Percentiles rank a stretch among this genome's conserved stretches.
phyloP scores from a whole-genome alignment of 2,113 vertebrate species.

The Oncorhynchus masou region DNA sequence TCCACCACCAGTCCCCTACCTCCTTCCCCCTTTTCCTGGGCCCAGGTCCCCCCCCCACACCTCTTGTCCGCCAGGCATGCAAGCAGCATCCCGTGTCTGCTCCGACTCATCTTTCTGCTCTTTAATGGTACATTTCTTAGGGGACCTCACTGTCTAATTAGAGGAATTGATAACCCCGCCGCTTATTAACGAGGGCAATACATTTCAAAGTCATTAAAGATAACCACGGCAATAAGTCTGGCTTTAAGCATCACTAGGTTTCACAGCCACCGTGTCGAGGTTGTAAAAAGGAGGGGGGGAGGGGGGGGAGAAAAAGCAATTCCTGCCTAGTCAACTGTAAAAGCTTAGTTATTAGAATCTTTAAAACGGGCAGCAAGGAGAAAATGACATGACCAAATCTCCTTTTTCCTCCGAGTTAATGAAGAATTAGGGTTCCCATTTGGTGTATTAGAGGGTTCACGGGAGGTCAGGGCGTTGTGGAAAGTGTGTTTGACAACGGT shows the following conservation, averaged over 20 bases:
- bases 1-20: neutral
- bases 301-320: slow-evolving; percentile 73
- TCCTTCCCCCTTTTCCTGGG: neutral
- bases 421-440: slow-evolving; percentile 97
- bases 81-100: slow-evolving; percentile 62
- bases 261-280: slow-evolving; percentile 78
- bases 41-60: slow-evolving; percentile 26
- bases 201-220: slow-evolving; percentile 99
- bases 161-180: slow-evolving; percentile 96
- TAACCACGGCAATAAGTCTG: slow-evolving; percentile 96
- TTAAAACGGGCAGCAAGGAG: slow-evolving; percentile 90
- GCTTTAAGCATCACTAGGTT: slow-evolving; percentile 89
- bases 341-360: slow-evolving; percentile 92
- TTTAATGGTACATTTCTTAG: slow-evolving; percentile 94
- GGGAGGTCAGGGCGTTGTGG: slow-evolving; percentile 78
- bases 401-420: slow-evolving; percentile 85
- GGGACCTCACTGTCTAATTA: slow-evolving; percentile 93
- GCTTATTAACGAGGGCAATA: slow-evolving; percentile 97
- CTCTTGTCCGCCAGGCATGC: slow-evolving; percentile 47
- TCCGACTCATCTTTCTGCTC: slow-evolving; percentile 82
- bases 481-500: slow-evolving; percentile 84
- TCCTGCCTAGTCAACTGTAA: slow-evolving; percentile 92
- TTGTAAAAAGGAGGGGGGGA: slow-evolving; percentile 57
- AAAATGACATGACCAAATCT: slow-evolving; percentile 94
- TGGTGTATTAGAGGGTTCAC: slow-evolving; percentile 92